These are phyloP conservation scores for Hozukius guyotensis DNA, from an alignment of 2,797 vertebrate species.

Conservation along the genomic window DNA sequence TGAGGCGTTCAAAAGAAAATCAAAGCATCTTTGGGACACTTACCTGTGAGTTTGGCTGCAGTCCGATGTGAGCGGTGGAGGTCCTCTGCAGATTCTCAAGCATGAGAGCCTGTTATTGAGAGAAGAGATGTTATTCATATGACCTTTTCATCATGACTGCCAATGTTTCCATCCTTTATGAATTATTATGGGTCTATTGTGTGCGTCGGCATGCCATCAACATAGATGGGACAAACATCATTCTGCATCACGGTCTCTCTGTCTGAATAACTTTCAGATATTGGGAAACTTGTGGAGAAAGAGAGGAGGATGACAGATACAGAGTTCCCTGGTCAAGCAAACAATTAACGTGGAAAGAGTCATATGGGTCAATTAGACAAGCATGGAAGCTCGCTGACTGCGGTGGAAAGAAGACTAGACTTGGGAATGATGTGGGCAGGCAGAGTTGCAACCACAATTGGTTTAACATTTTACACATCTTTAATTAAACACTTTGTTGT, in stretches of 20 bases:
- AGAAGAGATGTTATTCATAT: background rate
- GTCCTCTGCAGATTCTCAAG: slow-evolving; percentile 94
- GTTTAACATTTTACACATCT: background rate
- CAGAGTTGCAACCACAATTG: background rate
- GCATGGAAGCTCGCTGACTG: background rate
- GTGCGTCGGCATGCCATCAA: background rate
- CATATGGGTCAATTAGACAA: background rate
- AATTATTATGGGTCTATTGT: background rate
- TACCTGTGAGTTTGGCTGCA: slow-evolving; percentile 94
- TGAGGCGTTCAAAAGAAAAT: background rate
- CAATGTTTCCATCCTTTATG: background rate
- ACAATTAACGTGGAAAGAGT: background rate
- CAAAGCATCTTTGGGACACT: slow-evolving; percentile 34
- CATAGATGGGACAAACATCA: background rate
- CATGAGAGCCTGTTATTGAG: slow-evolving; percentile 88
- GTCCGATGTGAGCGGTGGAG: slow-evolving; percentile 88
- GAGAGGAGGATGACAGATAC: background rate
- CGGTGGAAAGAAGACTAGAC: background rate
- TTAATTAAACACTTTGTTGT: background rate
- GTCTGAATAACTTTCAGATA: background rate
- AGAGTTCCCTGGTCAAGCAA: background rate
- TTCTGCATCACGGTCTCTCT: background rate
- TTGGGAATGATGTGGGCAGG: background rate
- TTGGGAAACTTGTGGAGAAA: background rate
- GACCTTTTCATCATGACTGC: background rate